Conservation (phyloP, 2,888 invertebrate genomes). For the Trisateles emortualis region DNA sequence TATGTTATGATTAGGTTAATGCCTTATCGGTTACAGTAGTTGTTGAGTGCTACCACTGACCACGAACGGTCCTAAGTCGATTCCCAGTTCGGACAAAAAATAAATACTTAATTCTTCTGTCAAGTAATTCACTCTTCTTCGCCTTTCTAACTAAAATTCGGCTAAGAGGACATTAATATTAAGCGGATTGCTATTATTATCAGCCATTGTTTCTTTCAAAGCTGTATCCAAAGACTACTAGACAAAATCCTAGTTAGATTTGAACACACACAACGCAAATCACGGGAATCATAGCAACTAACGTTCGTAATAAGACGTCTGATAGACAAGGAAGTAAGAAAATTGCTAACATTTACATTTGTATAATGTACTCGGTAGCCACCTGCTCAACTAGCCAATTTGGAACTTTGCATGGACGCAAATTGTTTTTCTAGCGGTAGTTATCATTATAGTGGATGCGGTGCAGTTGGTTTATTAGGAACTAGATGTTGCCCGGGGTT, state of each 20-base stretch:
- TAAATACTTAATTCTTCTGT: no score
- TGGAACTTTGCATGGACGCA: constrained; percentile 67
- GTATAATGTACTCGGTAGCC: constrained; percentile 67
- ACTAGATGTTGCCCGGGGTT: no score
- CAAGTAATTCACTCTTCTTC: no score
- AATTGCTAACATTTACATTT: constrained; percentile 77
- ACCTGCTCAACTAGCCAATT: constrained; percentile 76
- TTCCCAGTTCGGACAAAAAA: no score
- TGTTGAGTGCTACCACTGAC: no score
- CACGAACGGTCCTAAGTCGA: no score
- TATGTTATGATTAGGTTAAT: no score
- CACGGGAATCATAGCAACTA: constrained; percentile 26
- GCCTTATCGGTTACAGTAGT: no score
- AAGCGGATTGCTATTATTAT: no score
- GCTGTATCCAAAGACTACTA: neutral
- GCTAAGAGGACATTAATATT: no score
- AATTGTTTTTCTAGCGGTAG: constrained; percentile 71
- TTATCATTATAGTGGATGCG: constrained; percentile 41
- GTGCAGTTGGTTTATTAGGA: constrained; percentile 25
- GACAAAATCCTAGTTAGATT: neutral
- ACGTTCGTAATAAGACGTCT: constrained; percentile 49
- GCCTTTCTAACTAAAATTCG: no score
- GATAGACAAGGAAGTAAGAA: constrained; percentile 70
- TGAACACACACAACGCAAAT: constrained; percentile 14
- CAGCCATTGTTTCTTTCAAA: no score